These are phyloP conservation scores for Brachionus manjavacas DNA, from an alignment of 1,140 invertebrate species.

Conservation along the genomic window DNA sequence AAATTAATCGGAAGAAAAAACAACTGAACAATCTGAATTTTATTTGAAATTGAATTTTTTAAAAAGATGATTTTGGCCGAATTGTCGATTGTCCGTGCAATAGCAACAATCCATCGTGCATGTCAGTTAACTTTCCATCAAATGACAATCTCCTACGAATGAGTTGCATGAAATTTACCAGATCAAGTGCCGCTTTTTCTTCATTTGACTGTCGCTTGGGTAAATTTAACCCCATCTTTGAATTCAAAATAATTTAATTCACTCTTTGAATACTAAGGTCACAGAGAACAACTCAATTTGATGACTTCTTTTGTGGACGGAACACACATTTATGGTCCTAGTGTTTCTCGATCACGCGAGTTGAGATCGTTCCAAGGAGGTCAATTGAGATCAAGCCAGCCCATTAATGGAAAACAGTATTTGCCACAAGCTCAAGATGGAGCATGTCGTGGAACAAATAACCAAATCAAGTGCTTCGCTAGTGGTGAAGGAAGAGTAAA, in stretches of 20 bases:
- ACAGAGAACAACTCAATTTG: constrained; percentile 67
- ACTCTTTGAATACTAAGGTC: not conserved
- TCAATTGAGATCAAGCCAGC: not conserved
- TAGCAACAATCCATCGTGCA: not conserved
- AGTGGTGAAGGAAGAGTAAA: constrained; percentile 37
- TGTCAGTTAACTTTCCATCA: constrained; percentile 28
- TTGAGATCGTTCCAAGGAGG: constrained; percentile 12
- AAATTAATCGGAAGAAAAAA: not conserved
- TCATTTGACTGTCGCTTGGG: constrained; percentile 21
- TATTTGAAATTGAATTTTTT: not conserved
- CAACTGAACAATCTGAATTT: too few species aligned
- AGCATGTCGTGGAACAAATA: constrained; percentile 5
- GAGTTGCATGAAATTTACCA: constrained; percentile 32
- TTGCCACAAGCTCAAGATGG: constrained; percentile 25
- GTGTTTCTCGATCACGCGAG: not conserved
- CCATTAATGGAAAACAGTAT: not conserved
- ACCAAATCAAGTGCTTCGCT: constrained; percentile 19
- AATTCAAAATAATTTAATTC: too few species aligned
- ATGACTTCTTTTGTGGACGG: constrained; percentile 78
- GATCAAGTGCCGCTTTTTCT: constrained; percentile 26
- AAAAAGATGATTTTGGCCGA: not conserved
- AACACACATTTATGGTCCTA: constrained; percentile 63
- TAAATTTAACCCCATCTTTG: too few species aligned
- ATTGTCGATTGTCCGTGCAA: constrained; percentile 34
- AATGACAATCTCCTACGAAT: constrained; percentile 37